These are phyloP conservation scores for Alethe diademata DNA, from an alignment of 2,113 vertebrate genomes.

Conservation along the genomic window DNA sequence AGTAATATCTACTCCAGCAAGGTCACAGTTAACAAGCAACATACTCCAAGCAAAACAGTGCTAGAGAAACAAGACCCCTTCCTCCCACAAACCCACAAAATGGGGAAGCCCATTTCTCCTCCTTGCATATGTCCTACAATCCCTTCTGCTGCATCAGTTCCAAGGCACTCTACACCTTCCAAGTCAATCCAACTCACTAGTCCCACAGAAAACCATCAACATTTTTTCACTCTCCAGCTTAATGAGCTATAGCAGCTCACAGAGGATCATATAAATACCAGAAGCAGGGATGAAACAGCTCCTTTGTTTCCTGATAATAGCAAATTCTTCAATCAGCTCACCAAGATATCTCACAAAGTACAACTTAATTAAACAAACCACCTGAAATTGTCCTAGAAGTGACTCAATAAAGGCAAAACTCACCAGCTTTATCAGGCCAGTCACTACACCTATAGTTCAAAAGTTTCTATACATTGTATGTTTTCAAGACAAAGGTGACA, in stretches of 20 bases:
- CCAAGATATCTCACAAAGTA: neutral
- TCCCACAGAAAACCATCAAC: neutral
- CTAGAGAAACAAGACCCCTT: neutral
- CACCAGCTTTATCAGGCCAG: neutral
- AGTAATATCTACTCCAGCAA: neutral
- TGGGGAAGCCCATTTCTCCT: neutral
- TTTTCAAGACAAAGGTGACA: neutral
- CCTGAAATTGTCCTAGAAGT: neutral
- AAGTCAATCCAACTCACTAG: neutral
- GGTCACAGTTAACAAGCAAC: neutral
- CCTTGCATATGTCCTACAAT: neutral
- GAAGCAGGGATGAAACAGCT: neutral
- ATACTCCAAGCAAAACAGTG: neutral
- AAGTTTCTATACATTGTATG: rapidly evolving
- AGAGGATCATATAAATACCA: constrained; percentile 6
- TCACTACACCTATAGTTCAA: neutral
- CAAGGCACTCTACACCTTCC: neutral
- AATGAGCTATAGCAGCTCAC: neutral
- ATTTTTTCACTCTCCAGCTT: neutral
- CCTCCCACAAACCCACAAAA: neutral
- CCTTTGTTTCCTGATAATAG: neutral
- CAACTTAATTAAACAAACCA: neutral
- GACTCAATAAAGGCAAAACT: neutral
- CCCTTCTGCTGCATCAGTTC: neutral
- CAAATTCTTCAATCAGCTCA: neutral